Conservation (phyloP, 2,888 invertebrate genomes). For the Zygothrica quintamaculata region DNA sequence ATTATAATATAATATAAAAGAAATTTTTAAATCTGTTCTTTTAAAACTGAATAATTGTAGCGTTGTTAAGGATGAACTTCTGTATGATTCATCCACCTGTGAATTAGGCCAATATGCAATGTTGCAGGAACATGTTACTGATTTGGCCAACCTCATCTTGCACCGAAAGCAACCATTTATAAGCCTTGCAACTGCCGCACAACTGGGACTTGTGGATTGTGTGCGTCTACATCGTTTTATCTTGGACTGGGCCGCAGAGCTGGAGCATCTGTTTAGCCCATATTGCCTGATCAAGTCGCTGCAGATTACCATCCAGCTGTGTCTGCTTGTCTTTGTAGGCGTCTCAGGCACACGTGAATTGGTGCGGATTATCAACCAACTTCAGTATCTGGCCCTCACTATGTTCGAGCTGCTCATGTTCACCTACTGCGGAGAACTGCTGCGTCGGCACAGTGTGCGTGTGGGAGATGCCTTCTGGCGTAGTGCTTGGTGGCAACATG, state of each 20-base stretch:
- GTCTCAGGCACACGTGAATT: slow-evolving; percentile 71
- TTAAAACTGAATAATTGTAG: slow-evolving; percentile 23
- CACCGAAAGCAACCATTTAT: background rate
- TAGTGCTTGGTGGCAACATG: slow-evolving; percentile 77
- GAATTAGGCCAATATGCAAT: slow-evolving; percentile 78
- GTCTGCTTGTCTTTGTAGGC: slow-evolving; percentile 81
- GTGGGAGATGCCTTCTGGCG: slow-evolving; percentile 81
- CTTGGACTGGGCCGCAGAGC: slow-evolving; percentile 72
- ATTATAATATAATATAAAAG: too few species aligned
- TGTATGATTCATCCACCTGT: slow-evolving; percentile 37
- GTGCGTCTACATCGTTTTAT: slow-evolving; percentile 82
- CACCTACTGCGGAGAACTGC: slow-evolving; percentile 81
- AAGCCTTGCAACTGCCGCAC: slow-evolving; percentile 23
- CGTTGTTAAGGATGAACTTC: slow-evolving; percentile 43
- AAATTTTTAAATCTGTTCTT: background rate
- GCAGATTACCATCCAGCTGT: slow-evolving; percentile 83
- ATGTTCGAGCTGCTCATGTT: slow-evolving; percentile 80
- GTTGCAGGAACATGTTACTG: slow-evolving; percentile 64
- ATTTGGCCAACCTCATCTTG: slow-evolving; percentile 45
- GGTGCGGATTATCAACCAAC: slow-evolving; percentile 73
- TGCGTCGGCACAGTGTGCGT: slow-evolving; percentile 76
- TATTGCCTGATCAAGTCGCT: slow-evolving; percentile 82
- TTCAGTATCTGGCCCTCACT: slow-evolving; percentile 80
- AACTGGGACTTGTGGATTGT: slow-evolving; percentile 75
- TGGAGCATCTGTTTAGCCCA: slow-evolving; percentile 83